These are phyloP conservation scores for Tenodera sinensis DNA, from an alignment of 2,888 invertebrate genomes.

Conservation along the genomic window DNA sequence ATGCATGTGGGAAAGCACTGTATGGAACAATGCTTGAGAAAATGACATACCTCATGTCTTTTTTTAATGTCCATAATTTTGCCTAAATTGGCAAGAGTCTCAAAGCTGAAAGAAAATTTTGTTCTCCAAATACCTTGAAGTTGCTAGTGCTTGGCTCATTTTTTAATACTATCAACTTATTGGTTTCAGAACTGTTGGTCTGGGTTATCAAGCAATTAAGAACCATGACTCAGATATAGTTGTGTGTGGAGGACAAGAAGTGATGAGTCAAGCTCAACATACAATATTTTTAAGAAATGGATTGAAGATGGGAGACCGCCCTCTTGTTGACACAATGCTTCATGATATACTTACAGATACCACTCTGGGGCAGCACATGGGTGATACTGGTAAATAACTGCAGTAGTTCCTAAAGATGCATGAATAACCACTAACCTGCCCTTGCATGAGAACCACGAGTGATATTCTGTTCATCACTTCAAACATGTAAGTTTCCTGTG, in stretches of 20 bases:
- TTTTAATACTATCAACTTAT: slow-evolving; percentile 1
- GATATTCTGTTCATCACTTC: background rate
- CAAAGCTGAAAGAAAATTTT: too few relatives aligned
- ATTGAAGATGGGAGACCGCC: slow-evolving; percentile 61
- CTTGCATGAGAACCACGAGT: background rate
- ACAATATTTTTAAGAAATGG: slow-evolving; percentile 59
- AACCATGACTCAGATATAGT: slow-evolving; percentile 63
- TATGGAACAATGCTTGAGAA: too few relatives aligned
- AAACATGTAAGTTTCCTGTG: too few relatives aligned
- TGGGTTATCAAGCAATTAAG: slow-evolving; percentile 66
- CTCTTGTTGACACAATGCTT: slow-evolving; percentile 63
- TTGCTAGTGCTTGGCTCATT: background rate
- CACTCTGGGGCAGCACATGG: slow-evolving; percentile 72
- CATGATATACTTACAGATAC: slow-evolving; percentile 72
- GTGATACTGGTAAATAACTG: slow-evolving; percentile 59
- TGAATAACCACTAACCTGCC: background rate
- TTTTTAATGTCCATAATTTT: too few relatives aligned
- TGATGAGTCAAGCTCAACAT: slow-evolving; percentile 75
- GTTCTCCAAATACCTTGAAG: too few relatives aligned
- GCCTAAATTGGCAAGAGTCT: too few relatives aligned
- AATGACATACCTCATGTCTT: too few relatives aligned
- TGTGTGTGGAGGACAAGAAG: slow-evolving; percentile 79
- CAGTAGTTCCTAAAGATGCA: background rate
- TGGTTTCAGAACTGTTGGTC: slow-evolving; percentile 55
- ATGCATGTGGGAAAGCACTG: too few relatives aligned